These are phyloP conservation scores for Platynereis dumerilii DNA, from an alignment of 2,888 invertebrate species.

Conservation along the genomic window DNA sequence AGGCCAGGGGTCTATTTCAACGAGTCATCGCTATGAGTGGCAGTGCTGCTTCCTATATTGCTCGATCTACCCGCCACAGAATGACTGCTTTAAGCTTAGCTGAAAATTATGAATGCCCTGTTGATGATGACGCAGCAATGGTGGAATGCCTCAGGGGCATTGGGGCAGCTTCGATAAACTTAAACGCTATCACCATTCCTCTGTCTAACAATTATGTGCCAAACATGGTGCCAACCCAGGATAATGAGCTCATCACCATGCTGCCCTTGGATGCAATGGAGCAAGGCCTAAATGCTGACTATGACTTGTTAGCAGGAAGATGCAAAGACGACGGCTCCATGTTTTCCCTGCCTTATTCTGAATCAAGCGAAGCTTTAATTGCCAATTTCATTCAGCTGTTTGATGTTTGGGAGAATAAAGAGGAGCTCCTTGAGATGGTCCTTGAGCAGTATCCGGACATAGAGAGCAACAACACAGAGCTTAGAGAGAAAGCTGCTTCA, in stretches of 20 bases:
- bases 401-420: too few species aligned
- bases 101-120: neutral
- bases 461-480: too few species aligned
- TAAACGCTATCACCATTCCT: neutral
- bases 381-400: too few species aligned
- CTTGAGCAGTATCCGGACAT: too few species aligned
- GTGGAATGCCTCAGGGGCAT: neutral
- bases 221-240: neutral
- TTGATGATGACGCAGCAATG: neutral
- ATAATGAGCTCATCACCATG: neutral
- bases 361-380: too few species aligned
- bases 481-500: too few species aligned
- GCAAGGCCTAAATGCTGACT: neutral
- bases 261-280: neutral
- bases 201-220: neutral
- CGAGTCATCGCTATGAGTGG: slow-evolving; percentile 1
- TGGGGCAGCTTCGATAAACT: neutral
- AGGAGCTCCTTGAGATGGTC: too few species aligned
- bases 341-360: too few species aligned
- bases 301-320: neutral
- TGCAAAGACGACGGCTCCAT: too few species aligned
- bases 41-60: neutral
- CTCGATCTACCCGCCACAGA: neutral
- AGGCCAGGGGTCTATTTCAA: neutral
- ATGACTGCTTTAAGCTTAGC: neutral